Conservation (phyloP, 2,113 vertebrate genomes). For the Callithrix jacchus region DNA sequence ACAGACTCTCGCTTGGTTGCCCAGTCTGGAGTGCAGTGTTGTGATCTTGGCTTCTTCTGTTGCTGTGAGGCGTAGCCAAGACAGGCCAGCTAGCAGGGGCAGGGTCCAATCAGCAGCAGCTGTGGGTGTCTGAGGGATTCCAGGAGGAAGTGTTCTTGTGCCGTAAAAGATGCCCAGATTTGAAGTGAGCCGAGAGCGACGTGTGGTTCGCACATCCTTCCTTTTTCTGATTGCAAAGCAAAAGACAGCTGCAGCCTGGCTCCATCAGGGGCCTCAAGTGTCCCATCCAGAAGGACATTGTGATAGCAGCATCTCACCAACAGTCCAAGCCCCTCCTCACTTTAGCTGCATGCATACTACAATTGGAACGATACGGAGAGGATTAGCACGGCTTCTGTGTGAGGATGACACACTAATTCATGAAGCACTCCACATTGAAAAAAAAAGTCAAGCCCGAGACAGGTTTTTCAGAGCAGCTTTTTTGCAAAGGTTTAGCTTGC, state of each 20-base stretch:
- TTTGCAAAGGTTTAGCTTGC: not conserved
- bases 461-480: not conserved
- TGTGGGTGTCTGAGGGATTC: not conserved
- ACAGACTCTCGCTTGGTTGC: too few relatives aligned
- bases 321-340: not conserved
- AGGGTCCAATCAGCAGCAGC: not conserved
- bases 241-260: not conserved
- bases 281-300: not conserved
- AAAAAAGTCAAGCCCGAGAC: not conserved
- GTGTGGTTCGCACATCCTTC: not conserved
- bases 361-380: too few relatives aligned
- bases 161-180: not conserved
- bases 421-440: too few relatives aligned
- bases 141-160: not conserved
- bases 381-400: too few relatives aligned
- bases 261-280: not conserved
- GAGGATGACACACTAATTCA: too few relatives aligned
- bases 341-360: too few relatives aligned
- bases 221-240: not conserved
- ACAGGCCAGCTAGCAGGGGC: not conserved
- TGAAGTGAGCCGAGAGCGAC: too few relatives aligned
- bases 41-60: not conserved
- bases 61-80: not conserved
- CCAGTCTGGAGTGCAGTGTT: too few relatives aligned
- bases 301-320: not conserved